phyloP scores from a whole-genome alignment of 2,797 vertebrate species.

The Sebastolobus altivelis region DNA sequence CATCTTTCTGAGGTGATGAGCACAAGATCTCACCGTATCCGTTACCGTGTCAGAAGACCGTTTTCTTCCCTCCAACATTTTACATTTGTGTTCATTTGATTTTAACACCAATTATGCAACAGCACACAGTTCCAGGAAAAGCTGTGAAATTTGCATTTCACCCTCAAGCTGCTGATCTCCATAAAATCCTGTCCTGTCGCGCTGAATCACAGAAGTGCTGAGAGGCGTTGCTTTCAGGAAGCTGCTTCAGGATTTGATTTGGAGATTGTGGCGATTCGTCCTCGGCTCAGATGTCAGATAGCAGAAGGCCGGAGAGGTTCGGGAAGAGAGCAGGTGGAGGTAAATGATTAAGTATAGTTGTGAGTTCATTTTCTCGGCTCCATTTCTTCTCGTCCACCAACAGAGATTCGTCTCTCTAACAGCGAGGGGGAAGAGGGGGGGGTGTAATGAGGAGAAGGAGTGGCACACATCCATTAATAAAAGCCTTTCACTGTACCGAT shows the following conservation, averaged over 20 bases:
- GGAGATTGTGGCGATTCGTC: constrained; percentile 9
- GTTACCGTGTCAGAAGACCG: too few species aligned
- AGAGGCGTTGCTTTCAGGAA: too few species aligned
- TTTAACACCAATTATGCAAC: constrained; percentile 6
- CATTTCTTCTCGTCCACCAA: constrained; percentile 54
- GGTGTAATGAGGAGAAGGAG: neutral
- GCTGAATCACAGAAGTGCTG: too few species aligned
- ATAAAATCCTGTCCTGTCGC: neutral
- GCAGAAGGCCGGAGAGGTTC: neutral
- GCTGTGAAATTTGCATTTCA: constrained; percentile 1
- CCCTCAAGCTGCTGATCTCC: neutral
- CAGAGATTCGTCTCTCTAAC: constrained; percentile 67
- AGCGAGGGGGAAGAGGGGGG: neutral
- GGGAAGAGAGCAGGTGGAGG: constrained; percentile 18
- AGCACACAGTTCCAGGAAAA: neutral
- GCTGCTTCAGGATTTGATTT: neutral
- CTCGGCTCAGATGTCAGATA: constrained; percentile 18
- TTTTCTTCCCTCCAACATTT: neutral
- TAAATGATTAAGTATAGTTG: constrained; percentile 61
- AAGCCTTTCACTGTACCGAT: constrained; percentile 39
- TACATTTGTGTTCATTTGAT: neutral
- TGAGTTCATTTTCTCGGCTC: constrained; percentile 67
- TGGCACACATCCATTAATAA: constrained; percentile 54
- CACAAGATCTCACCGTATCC: neutral
- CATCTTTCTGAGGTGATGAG: neutral